A percentile compares a stretch with the other conserved stretches of the same genome.
phyloP scores from a whole-genome alignment of 1,140 invertebrate species.

The Drosophila jambulina region DNA sequence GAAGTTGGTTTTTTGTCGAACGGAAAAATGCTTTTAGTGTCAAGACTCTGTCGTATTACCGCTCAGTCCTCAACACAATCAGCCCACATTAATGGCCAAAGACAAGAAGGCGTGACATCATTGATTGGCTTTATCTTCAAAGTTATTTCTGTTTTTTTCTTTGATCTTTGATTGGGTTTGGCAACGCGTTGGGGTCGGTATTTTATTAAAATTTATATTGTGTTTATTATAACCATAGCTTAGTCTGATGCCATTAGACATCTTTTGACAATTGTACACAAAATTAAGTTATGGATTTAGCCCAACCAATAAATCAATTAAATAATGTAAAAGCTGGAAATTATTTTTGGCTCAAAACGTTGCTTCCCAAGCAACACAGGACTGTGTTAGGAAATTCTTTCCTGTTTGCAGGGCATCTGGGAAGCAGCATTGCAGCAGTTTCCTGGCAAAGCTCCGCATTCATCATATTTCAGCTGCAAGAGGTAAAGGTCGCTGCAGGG shows the following conservation, averaged over 20 bases:
- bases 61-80: constrained; percentile 19
- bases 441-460: constrained; percentile 12
- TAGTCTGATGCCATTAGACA: constrained; percentile 53
- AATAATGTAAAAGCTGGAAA: not conserved
- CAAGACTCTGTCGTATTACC: constrained; percentile 42
- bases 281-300: constrained; percentile 20
- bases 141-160: constrained; percentile 28
- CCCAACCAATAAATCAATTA: constrained; percentile 5
- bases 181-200: constrained; percentile 50
- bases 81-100: constrained; percentile 64
- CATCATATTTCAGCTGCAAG: constrained; percentile 33
- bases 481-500: constrained; percentile 14
- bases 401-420: constrained; percentile 11
- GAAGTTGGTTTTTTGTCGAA: constrained; percentile 35
- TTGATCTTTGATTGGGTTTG: constrained; percentile 33
- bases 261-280: constrained; percentile 5
- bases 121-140: constrained; percentile 46
- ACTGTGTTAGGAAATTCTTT: not conserved
- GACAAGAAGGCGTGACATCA: constrained; percentile 72
- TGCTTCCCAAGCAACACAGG: not conserved
- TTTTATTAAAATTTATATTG: constrained; percentile 77
- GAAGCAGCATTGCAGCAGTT: constrained; percentile 8
- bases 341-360: not conserved
- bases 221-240: constrained; percentile 66
- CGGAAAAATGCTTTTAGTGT: constrained; percentile 73